These are phyloP conservation scores for Amphiprion clarkii DNA, from an alignment of 2,797 vertebrate species.

Conservation along the genomic window DNA sequence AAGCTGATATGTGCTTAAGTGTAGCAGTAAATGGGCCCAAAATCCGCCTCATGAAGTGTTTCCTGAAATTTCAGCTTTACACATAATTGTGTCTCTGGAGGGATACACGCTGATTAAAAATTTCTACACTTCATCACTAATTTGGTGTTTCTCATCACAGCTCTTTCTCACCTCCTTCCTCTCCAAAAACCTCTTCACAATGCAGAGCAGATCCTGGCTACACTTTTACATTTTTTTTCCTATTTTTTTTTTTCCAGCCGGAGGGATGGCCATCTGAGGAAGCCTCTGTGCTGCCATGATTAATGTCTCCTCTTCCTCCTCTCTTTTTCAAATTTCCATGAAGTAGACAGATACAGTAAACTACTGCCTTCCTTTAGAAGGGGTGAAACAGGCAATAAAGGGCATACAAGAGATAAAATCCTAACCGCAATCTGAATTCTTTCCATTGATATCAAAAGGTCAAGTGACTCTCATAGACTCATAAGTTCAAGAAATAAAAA, in stretches of 20 bases:
- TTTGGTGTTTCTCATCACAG: slow-evolving; percentile 9
- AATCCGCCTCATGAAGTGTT: slow-evolving; percentile 11
- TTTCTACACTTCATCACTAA: slow-evolving; percentile 31
- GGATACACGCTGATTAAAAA: slow-evolving; percentile 52
- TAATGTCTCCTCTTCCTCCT: neutral
- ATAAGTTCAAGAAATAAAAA: neutral
- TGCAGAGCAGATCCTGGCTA: neutral
- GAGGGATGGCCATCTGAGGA: slow-evolving; percentile 5
- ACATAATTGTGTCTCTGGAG: slow-evolving; percentile 37
- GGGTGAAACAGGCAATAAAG: neutral
- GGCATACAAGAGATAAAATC: slow-evolving; percentile 5
- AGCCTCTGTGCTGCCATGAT: slow-evolving; percentile 13
- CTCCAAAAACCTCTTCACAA: neutral
- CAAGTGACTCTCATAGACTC: neutral
- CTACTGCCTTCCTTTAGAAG: neutral
- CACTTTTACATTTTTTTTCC: neutral
- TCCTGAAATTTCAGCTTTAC: slow-evolving; percentile 12
- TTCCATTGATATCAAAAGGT: neutral
- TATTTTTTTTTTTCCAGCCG: neutral
- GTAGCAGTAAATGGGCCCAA: slow-evolving; percentile 3
- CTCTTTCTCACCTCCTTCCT: slow-evolving; percentile 22
- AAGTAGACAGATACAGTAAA: slow-evolving; percentile 1
- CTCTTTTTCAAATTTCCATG: neutral
- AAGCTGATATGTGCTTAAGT: neutral
- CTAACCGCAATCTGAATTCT: neutral